Conservation (phyloP, 2,113 vertebrate genomes). For the Etheostoma spectabile region DNA sequence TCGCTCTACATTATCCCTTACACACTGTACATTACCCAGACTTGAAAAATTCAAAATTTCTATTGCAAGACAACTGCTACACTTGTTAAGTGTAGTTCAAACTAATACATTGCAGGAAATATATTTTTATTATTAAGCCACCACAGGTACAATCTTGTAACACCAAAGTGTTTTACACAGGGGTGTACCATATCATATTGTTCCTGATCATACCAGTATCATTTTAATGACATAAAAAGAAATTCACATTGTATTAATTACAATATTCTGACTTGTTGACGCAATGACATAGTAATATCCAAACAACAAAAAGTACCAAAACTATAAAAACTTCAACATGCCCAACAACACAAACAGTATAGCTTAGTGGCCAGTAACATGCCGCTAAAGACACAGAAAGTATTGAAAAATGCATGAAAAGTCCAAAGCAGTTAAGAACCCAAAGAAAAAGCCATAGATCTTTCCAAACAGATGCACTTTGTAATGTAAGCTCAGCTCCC, state of each 20-base stretch:
- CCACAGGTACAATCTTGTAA: not conserved
- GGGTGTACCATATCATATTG: too few relatives aligned
- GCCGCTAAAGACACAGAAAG: not conserved
- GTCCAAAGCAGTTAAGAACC: not conserved
- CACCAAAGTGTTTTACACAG: too few relatives aligned
- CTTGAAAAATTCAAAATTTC: not conserved
- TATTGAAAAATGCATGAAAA: not conserved
- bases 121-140: not conserved
- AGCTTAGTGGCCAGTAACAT: too few relatives aligned
- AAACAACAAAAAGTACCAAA: too few relatives aligned
- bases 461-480: not conserved
- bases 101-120: not conserved
- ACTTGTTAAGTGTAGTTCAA: not conserved
- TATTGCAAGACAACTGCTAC: not conserved
- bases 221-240: too few relatives aligned
- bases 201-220: too few relatives aligned
- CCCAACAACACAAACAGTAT: too few relatives aligned
- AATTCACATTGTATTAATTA: too few relatives aligned
- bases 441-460: not conserved
- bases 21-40: not conserved
- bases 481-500: not conserved
- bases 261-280: too few relatives aligned
- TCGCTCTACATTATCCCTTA: too few relatives aligned
- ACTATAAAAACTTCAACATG: too few relatives aligned
- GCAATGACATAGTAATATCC: too few relatives aligned